Evolutionary conservation across 1,140 invertebrate genomes (phyloP).

Genomic region (Drosophila neocordata): DNA sequence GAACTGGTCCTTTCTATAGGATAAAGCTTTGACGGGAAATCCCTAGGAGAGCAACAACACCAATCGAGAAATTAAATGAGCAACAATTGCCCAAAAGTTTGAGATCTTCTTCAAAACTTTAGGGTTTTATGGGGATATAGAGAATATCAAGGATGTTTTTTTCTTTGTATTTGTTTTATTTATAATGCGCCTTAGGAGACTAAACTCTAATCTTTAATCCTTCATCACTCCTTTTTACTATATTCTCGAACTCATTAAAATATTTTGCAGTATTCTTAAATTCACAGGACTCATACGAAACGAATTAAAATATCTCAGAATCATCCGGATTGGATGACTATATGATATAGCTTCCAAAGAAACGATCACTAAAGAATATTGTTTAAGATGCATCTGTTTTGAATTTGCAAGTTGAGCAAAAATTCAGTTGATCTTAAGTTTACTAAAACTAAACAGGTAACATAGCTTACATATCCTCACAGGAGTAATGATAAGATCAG

Average conservation of each 20-base stretch:
- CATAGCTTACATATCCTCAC: no score
- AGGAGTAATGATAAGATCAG: no score
- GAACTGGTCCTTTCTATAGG: not conserved
- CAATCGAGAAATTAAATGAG: no score
- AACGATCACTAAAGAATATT: no score
- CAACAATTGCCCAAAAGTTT: not conserved
- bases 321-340: no score
- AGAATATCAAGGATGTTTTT: not conserved
- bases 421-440: no score
- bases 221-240: not conserved
- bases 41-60: no score
- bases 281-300: not conserved
- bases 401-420: no score
- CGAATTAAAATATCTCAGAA: not conserved
- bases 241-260: not conserved
- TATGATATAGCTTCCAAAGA: no score
- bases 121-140: not conserved
- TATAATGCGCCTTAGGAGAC: slow-evolving; percentile 3
- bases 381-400: no score
- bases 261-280: slow-evolving; percentile 1
- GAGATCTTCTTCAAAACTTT: not conserved
- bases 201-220: not conserved
- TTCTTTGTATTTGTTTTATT: not conserved
- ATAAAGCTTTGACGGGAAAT: not conserved
- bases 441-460: no score